Base-by-base conservation (phyloP, 2,888 invertebrate species). In the Camptogramma bilineatum region DNA sequence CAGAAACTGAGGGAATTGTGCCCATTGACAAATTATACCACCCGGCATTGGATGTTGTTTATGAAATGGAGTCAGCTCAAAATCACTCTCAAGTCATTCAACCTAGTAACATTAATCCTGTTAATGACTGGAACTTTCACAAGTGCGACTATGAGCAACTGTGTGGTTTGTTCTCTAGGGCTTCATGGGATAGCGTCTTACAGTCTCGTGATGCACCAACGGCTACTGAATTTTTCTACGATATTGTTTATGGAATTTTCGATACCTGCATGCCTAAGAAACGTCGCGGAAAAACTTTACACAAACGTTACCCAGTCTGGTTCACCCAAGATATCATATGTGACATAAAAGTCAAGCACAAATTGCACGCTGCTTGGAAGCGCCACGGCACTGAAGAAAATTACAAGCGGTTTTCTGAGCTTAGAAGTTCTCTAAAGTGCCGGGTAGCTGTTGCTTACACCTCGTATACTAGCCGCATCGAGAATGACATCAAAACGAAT, bases 221-320 rank as follows among this genome's bases (percentile, higher is more conserved):
- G 2, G 59, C 59, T 3, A 46, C 44, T 10, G 8, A 59, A 16
- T 3, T 17, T n/a, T 59, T 59, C 28, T 52, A 59, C 46, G 24
- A 19, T 17, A 52, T 28, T n/a, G 1, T 56, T 5, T 50, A 54
- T 13, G 16, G 17, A 0, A 13, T 24, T 0, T 54, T 61, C 18
- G 42, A 61, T 28, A 17, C 7, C 1, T 54, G 48, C 18, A 48
- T 44, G 19, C 60, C 53, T 17, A 60, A 46, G 9, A 61, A 61
- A 17, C 21, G 50, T 19, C 53, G 61, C 8, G 18, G 17, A 17
- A 50, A 42, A 7, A 4, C 16, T 0, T 0, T 3, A 5, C 13
- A 16, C 4, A 24, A 16, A 2, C 50, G 61, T 9, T 61, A 54
- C 10, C 61, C 61, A 1, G 54, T 39, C 39, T 13, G 39, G 39